These are phyloP conservation scores for Chelonus formosanus DNA, from an alignment of 2,888 invertebrate genomes.

Conservation along the genomic window DNA sequence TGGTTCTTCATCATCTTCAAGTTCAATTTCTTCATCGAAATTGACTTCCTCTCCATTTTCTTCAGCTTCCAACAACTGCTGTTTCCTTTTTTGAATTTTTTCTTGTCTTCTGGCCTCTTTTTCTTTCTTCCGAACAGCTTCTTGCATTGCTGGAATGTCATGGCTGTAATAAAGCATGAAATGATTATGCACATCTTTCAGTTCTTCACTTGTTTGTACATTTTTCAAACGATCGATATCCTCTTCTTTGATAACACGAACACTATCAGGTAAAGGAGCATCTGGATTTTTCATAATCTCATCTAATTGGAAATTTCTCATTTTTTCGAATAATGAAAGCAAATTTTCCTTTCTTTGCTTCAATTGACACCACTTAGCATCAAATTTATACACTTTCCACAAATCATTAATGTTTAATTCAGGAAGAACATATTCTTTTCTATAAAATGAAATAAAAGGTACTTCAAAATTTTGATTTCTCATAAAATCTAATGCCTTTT, in stretches of 20 bases:
- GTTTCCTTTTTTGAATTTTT: constrained; percentile 63
- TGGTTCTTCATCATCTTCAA: constrained; percentile 66
- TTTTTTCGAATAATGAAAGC: constrained; percentile 83
- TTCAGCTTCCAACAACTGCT: constrained; percentile 71
- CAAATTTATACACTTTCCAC: constrained; percentile 97
- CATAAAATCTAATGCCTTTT: constrained; percentile 94
- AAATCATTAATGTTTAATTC: constrained; percentile 94
- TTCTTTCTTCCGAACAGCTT: constrained; percentile 74
- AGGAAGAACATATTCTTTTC: constrained; percentile 96
- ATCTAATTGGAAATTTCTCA: constrained; percentile 90
- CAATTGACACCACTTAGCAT: constrained; percentile 94
- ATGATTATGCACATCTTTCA: constrained; percentile 92
- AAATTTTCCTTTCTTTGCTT: constrained; percentile 85
- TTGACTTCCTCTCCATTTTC: constrained; percentile 71
- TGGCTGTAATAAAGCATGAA: constrained; percentile 92
- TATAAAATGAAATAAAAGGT: constrained; percentile 97
- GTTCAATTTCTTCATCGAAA: constrained; percentile 69
- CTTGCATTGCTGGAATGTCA: constrained; percentile 85
- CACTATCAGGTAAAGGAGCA: constrained; percentile 82
- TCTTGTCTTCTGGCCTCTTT: constrained; percentile 71
- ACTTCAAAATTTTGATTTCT: constrained; percentile 95
- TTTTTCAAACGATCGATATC: constrained; percentile 82
- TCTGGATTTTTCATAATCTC: constrained; percentile 83
- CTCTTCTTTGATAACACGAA: constrained; percentile 84
- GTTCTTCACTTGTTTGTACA: constrained; percentile 87